Base-by-base conservation (phyloP, 1,140 invertebrate species). In the Dinothrombium tinctorium region DNA sequence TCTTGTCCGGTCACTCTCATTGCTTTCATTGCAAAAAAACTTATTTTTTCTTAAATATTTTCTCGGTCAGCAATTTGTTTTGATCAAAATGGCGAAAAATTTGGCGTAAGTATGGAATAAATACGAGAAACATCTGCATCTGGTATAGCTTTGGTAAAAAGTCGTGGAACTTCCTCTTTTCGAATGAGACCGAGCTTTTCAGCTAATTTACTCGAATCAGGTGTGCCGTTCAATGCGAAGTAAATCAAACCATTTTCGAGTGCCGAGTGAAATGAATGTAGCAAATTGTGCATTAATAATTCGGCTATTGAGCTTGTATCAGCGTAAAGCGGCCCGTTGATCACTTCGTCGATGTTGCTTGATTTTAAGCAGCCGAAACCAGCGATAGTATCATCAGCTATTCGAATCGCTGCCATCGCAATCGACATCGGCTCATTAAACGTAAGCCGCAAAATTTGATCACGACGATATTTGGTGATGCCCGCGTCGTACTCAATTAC, bases 31-130 rank as follows among this genome's bases (percentile, higher is more conserved):
- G n/a, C n/a, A n/a, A n/a, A n/a, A n/a, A n/a, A n/a, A n/a, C n/a
- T n/a, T n/a, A n/a, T n/a, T n/a, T n/a, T n/a, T n/a, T n/a, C n/a
- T n/a, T n/a, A n/a, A n/a, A n/a, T n/a, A n/a, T n/a, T n/a, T n/a
- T n/a, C n/a, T n/a, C n/a, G n/a, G n/a, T n/a, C n/a, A n/a, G n/a
- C n/a, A n/a, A n/a, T n/a, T n/a, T n/a, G n/a, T n/a, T n/a, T n/a
- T n/a, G n/a, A 21, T 47, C 25, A 53, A 40, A 49, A 51, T n/a
- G 50, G 43, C 9, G 46, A 48, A 44, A 53, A 53, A 38, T 53
- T 53, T 6, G 52, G 48, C 25, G 50, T 43, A 33, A 46, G 49
- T 8, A 49, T 47, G 22, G 33, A 46, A 28, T 48, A 51, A 3
- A 53, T 40, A 33, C 46, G 45, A 17, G 29, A 19, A 17, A 43